phyloP scores from a whole-genome alignment of 2,797 vertebrate genomes.

The Sphaeramia orbicularis region DNA sequence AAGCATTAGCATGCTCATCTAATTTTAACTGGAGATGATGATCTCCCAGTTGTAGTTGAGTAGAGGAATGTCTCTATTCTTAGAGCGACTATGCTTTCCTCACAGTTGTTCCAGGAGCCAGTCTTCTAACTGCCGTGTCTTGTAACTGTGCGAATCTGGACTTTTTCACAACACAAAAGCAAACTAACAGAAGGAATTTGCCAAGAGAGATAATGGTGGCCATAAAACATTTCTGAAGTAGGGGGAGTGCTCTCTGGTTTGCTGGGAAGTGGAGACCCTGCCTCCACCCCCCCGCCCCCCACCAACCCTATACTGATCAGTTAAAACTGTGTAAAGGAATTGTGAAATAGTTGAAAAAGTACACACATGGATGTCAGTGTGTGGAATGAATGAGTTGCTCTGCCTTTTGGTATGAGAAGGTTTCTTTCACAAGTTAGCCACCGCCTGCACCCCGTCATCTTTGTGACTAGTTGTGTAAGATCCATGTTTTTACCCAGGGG shows the following conservation, averaged over 20 bases:
- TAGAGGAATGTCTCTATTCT: conserved; percentile 41
- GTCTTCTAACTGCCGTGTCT: too few relatives aligned
- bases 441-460: background rate
- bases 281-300: background rate
- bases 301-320: background rate
- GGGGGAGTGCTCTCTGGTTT: background rate
- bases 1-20: conserved; percentile 17
- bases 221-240: background rate
- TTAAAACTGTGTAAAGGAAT: background rate
- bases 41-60: conserved; percentile 15
- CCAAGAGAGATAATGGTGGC: too few relatives aligned
- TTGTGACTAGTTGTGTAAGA: conserved; percentile 40
- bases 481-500: conserved; percentile 31
- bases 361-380: too few relatives aligned
- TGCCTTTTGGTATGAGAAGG: background rate
- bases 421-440: conserved; percentile 4
- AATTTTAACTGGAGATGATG: conserved; percentile 38
- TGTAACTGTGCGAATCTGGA: too few relatives aligned
- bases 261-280: background rate
- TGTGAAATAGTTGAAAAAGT: background rate
- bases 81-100: background rate
- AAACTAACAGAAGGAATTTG: too few relatives aligned
- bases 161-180: too few relatives aligned
- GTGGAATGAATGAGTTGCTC: background rate
- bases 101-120: background rate